A percentile compares a stretch with the other conserved stretches of the same genome.
Evolutionary conservation across 2,797 vertebrate genomes (phyloP).

Genomic region (Brachyalestes nurse): DNA sequence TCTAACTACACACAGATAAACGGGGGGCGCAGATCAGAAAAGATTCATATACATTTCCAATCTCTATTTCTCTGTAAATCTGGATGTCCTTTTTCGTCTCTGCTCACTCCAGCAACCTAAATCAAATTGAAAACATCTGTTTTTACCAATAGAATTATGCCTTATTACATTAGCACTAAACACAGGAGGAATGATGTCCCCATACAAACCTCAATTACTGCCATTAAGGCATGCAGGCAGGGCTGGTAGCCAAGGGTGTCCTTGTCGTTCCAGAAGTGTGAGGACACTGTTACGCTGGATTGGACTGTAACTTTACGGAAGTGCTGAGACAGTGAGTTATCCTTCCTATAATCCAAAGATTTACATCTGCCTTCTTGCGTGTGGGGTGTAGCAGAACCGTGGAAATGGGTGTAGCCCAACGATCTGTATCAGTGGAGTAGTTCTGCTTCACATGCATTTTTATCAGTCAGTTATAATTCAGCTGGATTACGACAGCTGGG

Average conservation of each 20-base stretch:
- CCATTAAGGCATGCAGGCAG: neutral
- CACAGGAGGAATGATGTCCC: slow-evolving; percentile 17
- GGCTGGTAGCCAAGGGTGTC: neutral
- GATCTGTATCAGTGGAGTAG: no score
- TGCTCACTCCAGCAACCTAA: neutral
- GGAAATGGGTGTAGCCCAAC: neutral
- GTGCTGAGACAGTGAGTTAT: neutral
- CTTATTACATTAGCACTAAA: slow-evolving; percentile 35
- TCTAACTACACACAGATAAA: neutral
- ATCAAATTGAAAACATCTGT: slow-evolving; percentile 8
- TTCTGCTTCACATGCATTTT: no score
- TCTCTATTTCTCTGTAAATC: neutral
- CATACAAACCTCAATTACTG: neutral
- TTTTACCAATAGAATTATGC: slow-evolving; percentile 8
- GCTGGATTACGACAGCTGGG: no score
- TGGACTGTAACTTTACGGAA: neutral
- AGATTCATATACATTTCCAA: neutral
- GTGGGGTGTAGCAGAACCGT: neutral
- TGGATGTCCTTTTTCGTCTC: neutral
- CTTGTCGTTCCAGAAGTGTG: neutral
- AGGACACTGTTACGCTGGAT: neutral
- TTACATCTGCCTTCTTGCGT: neutral
- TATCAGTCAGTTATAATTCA: no score
- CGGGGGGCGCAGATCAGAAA: neutral
- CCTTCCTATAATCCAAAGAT: neutral